Base-by-base conservation (phyloP, 1,140 invertebrate genomes). In the Trigoniulus corallinus region DNA sequence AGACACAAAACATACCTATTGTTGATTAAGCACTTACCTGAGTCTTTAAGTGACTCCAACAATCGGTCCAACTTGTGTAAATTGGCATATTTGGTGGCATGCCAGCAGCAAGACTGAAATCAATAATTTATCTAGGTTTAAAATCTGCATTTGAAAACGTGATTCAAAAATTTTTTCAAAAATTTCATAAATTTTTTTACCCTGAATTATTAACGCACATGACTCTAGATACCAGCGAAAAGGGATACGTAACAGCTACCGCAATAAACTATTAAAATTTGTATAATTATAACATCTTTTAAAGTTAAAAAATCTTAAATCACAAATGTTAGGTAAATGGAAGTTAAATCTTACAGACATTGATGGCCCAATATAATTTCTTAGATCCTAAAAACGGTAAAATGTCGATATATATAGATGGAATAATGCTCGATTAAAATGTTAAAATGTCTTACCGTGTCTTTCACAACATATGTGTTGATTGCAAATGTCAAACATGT, bases 191-290 rank as follows among this genome's bases (percentile, higher is more conserved):
- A 12, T 24, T 42, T 54, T 58, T 70, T 70, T 59, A 76, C 74
- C 77, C 77, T n/a, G 77, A 77, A 47, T 82, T 76, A 51, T 79
- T 82, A 2, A 91, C 80, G 53, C 79, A 75, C 80, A 88, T 88
- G 61, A 87, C 87, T 54, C 84, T 83, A 27, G 82, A 82, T 1
- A 92, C 84, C 15, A 93, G 81, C 63, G 81, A 76, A 59, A 91
- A 78, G 20, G 87, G 87, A 66, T 93, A 92, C 7, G 81, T 83
- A 34, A 89, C 60, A 26, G 85, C 75, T 51, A 79, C 80, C 25
- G 82, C 79, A 25, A 88, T 55, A 56, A 80, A 75, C 80, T 82
- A 61, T 25, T 75, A 72, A 58, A 58, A 29, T 57, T 58, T 56
- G 29, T 54, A 53, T 21, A 45, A 13, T 39, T 39, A 39, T 12